These are phyloP conservation scores for Marmota flaviventris DNA, from an alignment of 2,113 vertebrate species.

Conservation along the genomic window DNA sequence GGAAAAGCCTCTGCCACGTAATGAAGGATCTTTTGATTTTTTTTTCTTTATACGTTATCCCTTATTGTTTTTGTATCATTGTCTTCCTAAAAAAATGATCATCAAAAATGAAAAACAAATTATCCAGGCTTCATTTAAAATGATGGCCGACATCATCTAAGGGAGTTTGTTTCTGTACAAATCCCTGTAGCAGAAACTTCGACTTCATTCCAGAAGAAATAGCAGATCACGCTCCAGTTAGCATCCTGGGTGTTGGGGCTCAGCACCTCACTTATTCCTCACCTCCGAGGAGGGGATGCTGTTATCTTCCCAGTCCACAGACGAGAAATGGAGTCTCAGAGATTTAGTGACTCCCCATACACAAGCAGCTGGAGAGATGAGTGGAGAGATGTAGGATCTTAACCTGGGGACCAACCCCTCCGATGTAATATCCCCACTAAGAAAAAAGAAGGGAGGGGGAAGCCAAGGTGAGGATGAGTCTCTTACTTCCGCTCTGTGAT, in stretches of 20 bases:
- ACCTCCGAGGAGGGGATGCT: background rate
- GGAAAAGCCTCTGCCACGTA: background rate
- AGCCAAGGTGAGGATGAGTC: background rate
- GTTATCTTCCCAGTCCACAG: background rate
- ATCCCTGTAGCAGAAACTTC: background rate
- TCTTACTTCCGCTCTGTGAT: background rate
- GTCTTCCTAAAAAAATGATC: slow-evolving; percentile 1
- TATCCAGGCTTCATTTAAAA: background rate
- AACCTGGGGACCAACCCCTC: background rate
- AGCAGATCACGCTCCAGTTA: background rate
- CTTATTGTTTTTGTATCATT: background rate
- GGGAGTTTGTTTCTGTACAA: background rate
- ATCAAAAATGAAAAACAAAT: background rate
- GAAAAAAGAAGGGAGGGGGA: background rate
- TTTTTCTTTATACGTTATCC: background rate
- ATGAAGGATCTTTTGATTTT: background rate
- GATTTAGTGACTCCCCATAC: background rate
- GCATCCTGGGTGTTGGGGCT: background rate
- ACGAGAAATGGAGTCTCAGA: background rate
- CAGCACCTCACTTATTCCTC: background rate
- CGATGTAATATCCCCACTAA: background rate
- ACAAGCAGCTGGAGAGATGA: background rate
- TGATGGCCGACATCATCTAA: background rate
- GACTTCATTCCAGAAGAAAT: background rate
- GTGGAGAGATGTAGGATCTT: background rate